A percentile compares a stretch with the other conserved stretches of the same genome.
Conservation (phyloP, 2,888 invertebrate species). For the Parochlus steinenii region DNA sequence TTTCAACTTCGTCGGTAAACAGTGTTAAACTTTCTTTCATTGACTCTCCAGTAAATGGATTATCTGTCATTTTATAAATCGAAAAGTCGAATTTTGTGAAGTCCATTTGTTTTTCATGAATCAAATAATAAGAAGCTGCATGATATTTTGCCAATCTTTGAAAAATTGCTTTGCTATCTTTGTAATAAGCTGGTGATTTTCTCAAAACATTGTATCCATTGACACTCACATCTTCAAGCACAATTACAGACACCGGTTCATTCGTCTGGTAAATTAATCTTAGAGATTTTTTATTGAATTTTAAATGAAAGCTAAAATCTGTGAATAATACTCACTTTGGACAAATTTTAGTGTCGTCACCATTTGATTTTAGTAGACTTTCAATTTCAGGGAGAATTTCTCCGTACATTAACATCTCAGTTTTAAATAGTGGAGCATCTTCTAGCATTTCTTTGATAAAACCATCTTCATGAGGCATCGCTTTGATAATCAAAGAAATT, state of each 20-base stretch:
- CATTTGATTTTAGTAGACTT: not conserved
- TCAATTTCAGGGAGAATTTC: conserved; percentile 2
- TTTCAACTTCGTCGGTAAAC: conserved; percentile 2
- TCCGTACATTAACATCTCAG: conserved; percentile 6
- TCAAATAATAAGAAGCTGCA: conserved; percentile 1
- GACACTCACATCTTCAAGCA: conserved; percentile 5
- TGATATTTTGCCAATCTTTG: conserved; percentile 6
- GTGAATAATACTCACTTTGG: conserved; percentile 7
- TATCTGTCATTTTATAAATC: not conserved
- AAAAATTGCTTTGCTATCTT: not conserved
- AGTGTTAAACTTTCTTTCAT: conserved; percentile 1
- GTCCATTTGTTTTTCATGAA: conserved; percentile 2
- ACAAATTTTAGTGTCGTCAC: not conserved
- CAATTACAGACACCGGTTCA: not conserved
- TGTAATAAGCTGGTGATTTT: not conserved
- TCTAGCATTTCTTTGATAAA: not conserved
- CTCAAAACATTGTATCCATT: not conserved
- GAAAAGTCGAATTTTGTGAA: conserved; percentile 1
- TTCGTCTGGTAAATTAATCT: conserved; percentile 5
- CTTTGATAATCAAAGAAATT: not conserved
- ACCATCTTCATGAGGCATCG: not conserved
- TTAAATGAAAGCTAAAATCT: too few species aligned
- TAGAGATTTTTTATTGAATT: not conserved
- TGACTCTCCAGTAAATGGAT: not conserved
- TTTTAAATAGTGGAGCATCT: not conserved